A percentile compares a stretch with the other conserved stretches of the same genome.
These are phyloP conservation scores for Gnathonemus echidnorhynchus DNA, from an alignment of 2,113 vertebrate genomes.

Conservation along the genomic window DNA sequence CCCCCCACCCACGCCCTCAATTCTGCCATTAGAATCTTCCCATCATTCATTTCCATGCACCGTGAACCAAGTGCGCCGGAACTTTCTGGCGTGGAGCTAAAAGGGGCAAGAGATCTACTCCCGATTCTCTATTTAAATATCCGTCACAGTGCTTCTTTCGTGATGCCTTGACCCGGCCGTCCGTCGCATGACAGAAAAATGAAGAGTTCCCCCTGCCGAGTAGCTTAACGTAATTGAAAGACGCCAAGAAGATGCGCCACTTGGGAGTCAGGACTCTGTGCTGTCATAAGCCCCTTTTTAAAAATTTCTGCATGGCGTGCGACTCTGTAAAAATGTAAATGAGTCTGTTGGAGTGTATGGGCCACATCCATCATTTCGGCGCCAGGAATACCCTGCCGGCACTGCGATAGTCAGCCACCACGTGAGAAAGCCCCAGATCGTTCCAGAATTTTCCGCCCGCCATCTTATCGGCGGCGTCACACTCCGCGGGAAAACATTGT, in stretches of 20 bases:
- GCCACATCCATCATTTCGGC: slow-evolving; percentile 30
- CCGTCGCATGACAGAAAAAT: neutral
- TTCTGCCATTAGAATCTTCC: neutral
- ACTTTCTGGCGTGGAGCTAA: neutral
- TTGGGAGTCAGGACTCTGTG: neutral
- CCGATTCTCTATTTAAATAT: neutral
- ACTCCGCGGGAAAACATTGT: neutral
- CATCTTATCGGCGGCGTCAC: neutral
- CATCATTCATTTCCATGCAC: neutral
- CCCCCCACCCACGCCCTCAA: neutral
- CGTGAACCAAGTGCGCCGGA: neutral
- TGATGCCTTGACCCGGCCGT: neutral
- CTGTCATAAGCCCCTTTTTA: neutral
- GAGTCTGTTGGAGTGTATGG: neutral
- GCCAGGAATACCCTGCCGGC: slow-evolving; percentile 8
- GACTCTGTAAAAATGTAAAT: neutral
- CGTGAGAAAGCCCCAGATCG: neutral
- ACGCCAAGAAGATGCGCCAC: neutral
- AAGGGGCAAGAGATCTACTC: neutral
- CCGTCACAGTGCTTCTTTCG: no score
- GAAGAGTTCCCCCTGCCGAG: neutral
- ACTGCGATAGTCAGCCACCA: slow-evolving; percentile 1
- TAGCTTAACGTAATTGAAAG: neutral
- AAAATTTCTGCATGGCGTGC: neutral
- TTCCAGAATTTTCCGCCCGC: neutral